A percentile compares a stretch with the other conserved stretches of the same genome.
Evolutionary conservation across 2,113 vertebrate species (phyloP).

Genomic region (Pyxicephalus adspersus): DNA sequence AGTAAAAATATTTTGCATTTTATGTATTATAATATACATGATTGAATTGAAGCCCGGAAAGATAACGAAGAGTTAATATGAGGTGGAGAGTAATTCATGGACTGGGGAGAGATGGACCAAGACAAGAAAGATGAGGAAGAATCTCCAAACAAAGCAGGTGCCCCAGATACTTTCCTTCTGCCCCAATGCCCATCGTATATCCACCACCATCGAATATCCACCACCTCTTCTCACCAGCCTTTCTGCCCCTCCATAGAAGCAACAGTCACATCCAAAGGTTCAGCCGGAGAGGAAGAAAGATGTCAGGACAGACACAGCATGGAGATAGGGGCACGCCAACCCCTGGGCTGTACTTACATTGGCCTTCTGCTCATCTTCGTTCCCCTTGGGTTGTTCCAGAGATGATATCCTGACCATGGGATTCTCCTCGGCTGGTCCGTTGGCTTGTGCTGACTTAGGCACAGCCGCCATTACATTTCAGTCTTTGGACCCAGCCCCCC

Average conservation of each 20-base stretch:
- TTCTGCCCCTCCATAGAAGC: neutral
- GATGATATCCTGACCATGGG: constrained; percentile 49
- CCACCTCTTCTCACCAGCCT: too few species aligned
- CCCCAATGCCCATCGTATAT: neutral
- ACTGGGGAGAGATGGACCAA: too few species aligned
- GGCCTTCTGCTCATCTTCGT: constrained; percentile 46
- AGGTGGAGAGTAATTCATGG: too few species aligned
- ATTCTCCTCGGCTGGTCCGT: constrained; percentile 50
- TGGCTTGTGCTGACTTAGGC: constrained; percentile 44
- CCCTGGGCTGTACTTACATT: constrained; percentile 48
- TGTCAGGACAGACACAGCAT: neutral
- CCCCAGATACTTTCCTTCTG: neutral
- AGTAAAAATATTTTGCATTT: too few species aligned
- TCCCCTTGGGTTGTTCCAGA: constrained; percentile 49
- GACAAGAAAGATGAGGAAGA: too few species aligned
- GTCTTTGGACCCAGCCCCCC: constrained; percentile 34
- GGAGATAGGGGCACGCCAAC: neutral
- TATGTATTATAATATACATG: too few species aligned
- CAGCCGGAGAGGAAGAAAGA: neutral
- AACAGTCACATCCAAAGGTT: too few species aligned
- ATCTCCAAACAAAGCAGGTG: neutral
- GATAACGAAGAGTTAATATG: too few species aligned
- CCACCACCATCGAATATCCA: neutral
- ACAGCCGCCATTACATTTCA: constrained; percentile 2
- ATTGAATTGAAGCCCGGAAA: too few species aligned